These are phyloP conservation scores for Andrena dorsata DNA, from an alignment of 2,888 invertebrate species.

Conservation along the genomic window DNA sequence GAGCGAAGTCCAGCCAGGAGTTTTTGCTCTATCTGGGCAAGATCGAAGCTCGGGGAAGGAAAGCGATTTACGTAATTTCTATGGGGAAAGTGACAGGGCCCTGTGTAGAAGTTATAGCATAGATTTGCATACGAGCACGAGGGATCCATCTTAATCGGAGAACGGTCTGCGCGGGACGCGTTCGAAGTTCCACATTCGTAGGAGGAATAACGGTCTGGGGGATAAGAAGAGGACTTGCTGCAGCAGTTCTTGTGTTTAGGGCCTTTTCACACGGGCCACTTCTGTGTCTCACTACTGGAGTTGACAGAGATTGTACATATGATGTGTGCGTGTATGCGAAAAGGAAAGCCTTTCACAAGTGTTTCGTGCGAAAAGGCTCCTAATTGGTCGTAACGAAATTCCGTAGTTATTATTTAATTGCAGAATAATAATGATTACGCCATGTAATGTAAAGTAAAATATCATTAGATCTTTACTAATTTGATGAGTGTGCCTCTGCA, in stretches of 20 bases:
- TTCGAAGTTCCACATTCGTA: constrained; percentile 16
- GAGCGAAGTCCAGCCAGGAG: constrained; percentile 23
- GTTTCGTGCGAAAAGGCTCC: no score
- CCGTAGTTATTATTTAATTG: no score
- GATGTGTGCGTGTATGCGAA: no score
- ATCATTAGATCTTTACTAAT: no score
- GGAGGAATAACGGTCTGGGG: constrained; percentile 20
- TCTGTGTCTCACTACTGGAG: no score
- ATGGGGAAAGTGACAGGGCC: constrained; percentile 56
- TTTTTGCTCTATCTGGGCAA: constrained; percentile 54
- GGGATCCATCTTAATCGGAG: constrained; percentile 76
- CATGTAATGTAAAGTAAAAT: no score
- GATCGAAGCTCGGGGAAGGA: constrained; percentile 56
- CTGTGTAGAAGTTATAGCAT: constrained; percentile 58
- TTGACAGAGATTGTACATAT: no score
- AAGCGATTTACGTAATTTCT: constrained; percentile 72
- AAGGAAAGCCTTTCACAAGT: no score
- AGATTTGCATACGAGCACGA: constrained; percentile 72
- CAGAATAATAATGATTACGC: no score
- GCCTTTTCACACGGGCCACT: no score
- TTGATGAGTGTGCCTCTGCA: no score
- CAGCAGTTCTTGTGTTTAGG: not conserved
- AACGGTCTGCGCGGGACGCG: constrained; percentile 16
- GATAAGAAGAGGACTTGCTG: not conserved
- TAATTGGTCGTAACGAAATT: no score